Conservation (phyloP, 2,888 invertebrate genomes). For the Catocala nupta region DNA sequence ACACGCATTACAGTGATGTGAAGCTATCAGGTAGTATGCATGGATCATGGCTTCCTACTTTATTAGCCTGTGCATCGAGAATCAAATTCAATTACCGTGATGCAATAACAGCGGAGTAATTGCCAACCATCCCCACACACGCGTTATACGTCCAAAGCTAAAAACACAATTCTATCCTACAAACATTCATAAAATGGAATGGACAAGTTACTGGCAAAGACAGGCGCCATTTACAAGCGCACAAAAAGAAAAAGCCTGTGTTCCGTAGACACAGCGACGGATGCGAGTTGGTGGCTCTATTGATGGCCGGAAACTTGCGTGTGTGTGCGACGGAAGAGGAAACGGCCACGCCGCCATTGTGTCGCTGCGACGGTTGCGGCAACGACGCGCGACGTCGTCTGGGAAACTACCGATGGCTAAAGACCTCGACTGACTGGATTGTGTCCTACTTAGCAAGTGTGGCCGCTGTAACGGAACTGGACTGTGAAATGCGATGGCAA, state of each 20-base stretch:
- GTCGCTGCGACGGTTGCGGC: constrained; percentile 45
- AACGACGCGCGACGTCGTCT: constrained; percentile 21
- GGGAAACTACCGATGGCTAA: constrained; percentile 23
- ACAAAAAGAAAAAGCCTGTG: constrained; percentile 27
- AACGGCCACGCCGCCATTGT: constrained; percentile 59
- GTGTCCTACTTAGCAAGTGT: not conserved
- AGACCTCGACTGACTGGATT: constrained; percentile 5
- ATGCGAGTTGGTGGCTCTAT: constrained; percentile 47
- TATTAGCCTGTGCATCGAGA: no score
- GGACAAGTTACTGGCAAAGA: not conserved
- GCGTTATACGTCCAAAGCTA: not conserved
- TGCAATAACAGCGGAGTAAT: no score
- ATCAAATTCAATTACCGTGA: no score
- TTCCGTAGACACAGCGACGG: constrained; percentile 35
- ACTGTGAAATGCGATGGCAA: no score
- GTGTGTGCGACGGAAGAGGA: constrained; percentile 56
- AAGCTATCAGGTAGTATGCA: no score
- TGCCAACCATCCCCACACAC: no score
- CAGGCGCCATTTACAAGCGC: constrained; percentile 7
- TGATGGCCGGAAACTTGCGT: constrained; percentile 61
- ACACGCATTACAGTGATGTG: no score
- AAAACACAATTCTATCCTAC: constrained; percentile 1
- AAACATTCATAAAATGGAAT: not conserved
- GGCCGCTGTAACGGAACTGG: no score
- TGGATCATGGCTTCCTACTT: no score